Evolutionary conservation across 1,140 invertebrate species (phyloP), one percentile per base, ranked within the genome.

Genomic region (Zaprionus nigranus): DNA sequence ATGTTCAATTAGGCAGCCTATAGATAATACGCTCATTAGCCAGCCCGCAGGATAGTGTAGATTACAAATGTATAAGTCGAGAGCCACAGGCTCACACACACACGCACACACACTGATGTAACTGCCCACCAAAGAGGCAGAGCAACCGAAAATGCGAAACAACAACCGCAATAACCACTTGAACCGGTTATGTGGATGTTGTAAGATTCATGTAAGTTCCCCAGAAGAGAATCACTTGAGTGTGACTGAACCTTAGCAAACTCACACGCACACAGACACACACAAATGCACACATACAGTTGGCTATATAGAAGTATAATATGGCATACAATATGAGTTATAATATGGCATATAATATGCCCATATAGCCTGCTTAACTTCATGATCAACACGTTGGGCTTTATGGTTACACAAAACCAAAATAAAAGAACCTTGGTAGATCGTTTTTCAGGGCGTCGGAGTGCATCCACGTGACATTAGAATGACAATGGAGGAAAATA

Each of bases 191-290:
- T 84, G 57, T 59, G 46, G n/a, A 51, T 51, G 78, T 85, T 85
- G 82, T 90, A 88, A 88, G 84, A 84, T 65, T 84, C 84, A 74
- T 83, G 85, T 84, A 81, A 84, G 81, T 78, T 88, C 68, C 61
- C 54, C 67, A 77, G 81, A 83, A 75, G 78, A 82, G 68, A 88
- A 88, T 81, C 85, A 84, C 58, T 81, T 78, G 67, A 87, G 81
- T 81, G 84, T 90, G 85, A 88, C 78, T 88, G 84, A 90, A 88
- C 84, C 88, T 84, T 90, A 30, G 64, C 49, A 70, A 53, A 70
- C 43, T 51, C 58, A 69, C 15, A 53, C 15, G 70, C 1, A 56
- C 9, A 58, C 13, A 71, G 5, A 28, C 5, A 28, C 24, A 28
- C n/a, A n/a, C n/a, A n/a, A n/a, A n/a, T 24, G 24, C 28, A 9